phyloP scores from a whole-genome alignment of 2,888 invertebrate species.

The Coecobrya sp. region DNA sequence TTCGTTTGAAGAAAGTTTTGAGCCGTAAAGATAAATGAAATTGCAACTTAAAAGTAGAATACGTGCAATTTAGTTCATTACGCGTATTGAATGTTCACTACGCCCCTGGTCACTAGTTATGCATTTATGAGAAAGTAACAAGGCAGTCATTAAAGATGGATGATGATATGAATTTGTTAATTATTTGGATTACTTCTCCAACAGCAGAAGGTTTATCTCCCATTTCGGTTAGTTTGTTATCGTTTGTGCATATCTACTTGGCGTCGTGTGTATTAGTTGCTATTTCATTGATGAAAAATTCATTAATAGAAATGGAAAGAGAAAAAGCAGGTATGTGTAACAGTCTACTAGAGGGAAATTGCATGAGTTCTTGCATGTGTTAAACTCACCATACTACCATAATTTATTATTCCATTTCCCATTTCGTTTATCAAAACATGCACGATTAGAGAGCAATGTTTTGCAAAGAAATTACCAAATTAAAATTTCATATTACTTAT shows the following conservation, averaged over 20 bases:
- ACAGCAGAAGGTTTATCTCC: background rate
- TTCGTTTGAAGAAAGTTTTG: no score
- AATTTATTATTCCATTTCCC: conserved; percentile 46
- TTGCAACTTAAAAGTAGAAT: no score
- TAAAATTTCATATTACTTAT: conserved; percentile 15
- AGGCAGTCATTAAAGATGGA: conserved; percentile 22
- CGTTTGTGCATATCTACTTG: background rate
- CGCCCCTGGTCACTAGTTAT: background rate
- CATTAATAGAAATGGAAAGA: conserved; percentile 26
- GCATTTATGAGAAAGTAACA: background rate
- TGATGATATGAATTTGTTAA: conserved; percentile 31
- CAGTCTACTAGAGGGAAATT: background rate
- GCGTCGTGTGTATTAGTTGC: background rate
- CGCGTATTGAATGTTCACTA: background rate
- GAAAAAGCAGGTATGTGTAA: background rate
- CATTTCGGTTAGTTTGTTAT: background rate
- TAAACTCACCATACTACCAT: background rate
- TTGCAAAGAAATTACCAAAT: conserved; percentile 42
- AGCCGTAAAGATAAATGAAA: no score
- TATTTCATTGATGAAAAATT: conserved; percentile 50
- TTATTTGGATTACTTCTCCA: conserved; percentile 9
- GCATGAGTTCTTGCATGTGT: conserved; percentile 17
- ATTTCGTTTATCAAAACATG: conserved; percentile 35
- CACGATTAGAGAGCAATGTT: background rate
- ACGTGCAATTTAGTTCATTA: no score